phyloP scores from a whole-genome alignment of 2,888 invertebrate species.

The Rhopalosiphum nymphaeae region DNA sequence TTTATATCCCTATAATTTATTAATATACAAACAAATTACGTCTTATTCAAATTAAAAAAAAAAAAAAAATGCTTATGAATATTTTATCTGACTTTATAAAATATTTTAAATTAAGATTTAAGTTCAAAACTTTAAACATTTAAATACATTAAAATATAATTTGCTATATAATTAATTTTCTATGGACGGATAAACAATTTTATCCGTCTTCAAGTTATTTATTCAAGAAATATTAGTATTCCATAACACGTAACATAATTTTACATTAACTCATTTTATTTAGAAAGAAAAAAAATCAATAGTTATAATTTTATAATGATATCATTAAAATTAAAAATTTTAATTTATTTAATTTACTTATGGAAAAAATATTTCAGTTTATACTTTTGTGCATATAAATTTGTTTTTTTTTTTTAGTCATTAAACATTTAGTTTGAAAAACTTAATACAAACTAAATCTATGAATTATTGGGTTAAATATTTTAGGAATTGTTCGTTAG shows the following conservation, averaged over 20 bases:
- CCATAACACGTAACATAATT: neutral
- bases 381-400: neutral
- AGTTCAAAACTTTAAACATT: neutral
- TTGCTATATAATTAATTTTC: neutral
- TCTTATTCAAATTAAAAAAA: neutral
- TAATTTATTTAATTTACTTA: neutral
- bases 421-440: neutral
- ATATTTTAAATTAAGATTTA: neutral
- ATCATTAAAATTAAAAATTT: neutral
- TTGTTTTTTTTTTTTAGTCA: neutral
- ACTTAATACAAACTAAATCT: neutral
- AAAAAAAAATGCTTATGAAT: neutral
- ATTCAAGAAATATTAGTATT: neutral
- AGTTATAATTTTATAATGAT: neutral
- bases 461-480: neutral
- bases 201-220: neutral
- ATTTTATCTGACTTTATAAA: neutral
- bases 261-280: neutral
- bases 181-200: neutral
- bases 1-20: neutral
- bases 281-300: neutral
- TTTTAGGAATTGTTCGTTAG: neutral
- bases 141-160: neutral
- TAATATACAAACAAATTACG: neutral
- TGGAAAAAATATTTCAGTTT: neutral